phyloP scores from a whole-genome alignment of 2,888 invertebrate species.

The Dynastes hyllus region DNA sequence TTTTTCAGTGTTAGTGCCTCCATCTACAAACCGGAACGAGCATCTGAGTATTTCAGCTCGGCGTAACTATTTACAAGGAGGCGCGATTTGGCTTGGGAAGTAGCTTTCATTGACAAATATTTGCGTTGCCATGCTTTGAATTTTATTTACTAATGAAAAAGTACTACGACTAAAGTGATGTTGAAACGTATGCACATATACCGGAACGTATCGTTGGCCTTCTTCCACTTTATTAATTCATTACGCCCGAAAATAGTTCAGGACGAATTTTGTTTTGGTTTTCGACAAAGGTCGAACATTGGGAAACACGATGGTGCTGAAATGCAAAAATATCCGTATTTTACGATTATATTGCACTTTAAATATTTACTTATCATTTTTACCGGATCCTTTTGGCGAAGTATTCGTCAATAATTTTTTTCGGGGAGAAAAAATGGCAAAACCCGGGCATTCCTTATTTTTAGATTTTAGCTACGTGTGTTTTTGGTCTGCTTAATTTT shows the following conservation, averaged over 20 bases:
- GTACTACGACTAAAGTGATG: slow-evolving; percentile 10
- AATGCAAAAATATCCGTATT: neutral
- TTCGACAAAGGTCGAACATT: slow-evolving; percentile 10
- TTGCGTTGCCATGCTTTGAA: neutral
- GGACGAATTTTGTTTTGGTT: slow-evolving; percentile 32
- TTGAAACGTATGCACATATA: slow-evolving; percentile 5
- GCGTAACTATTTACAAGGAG: slow-evolving; percentile 1
- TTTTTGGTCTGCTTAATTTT: slow-evolving; percentile 27
- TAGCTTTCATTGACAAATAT: slow-evolving; percentile 28
- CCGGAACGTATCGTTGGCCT: slow-evolving; percentile 23
- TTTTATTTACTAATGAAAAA: slow-evolving; percentile 5
- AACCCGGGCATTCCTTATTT: slow-evolving; percentile 40
- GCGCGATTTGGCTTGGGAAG: neutral
- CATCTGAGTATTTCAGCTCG: neutral
- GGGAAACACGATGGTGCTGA: slow-evolving; percentile 8
- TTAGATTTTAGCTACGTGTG: slow-evolving; percentile 21
- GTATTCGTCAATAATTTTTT: slow-evolving; percentile 4
- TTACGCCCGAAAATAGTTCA: slow-evolving; percentile 18
- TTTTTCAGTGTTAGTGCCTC: slow-evolving; percentile 11
- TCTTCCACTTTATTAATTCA: slow-evolving; percentile 37
- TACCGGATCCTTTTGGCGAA: neutral
- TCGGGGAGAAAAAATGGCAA: neutral
- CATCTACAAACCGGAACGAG: slow-evolving; percentile 21
- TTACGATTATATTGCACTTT: neutral
- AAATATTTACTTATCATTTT: slow-evolving; percentile 7